phyloP scores from a whole-genome alignment of 2,113 vertebrate genomes.

The Miniopterus natalensis region DNA sequence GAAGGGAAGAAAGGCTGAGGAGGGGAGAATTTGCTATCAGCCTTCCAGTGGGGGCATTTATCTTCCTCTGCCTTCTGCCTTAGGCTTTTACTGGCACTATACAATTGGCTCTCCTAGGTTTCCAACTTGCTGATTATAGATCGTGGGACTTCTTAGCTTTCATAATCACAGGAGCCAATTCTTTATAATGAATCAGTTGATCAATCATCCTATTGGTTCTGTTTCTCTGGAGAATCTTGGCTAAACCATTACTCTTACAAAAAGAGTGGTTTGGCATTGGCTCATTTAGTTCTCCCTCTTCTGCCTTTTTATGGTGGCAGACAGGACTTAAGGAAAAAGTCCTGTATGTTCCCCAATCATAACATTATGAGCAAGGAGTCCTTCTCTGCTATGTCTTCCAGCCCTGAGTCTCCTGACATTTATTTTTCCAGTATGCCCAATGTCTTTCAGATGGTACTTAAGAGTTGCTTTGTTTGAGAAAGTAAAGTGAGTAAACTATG shows the following conservation, averaged over 20 bases:
- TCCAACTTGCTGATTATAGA: background rate
- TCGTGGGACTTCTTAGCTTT: background rate
- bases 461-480: background rate
- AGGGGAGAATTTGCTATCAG: background rate
- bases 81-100: background rate
- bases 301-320: background rate
- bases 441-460: background rate
- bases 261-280: background rate
- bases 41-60: background rate
- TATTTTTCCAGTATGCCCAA: background rate
- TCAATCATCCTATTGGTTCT: too few relatives aligned
- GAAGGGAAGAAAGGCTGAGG: background rate
- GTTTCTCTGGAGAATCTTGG: background rate
- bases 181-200: background rate
- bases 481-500: background rate
- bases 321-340: background rate
- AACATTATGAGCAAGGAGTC: background rate
- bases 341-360: background rate
- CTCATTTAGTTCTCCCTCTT: background rate
- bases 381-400: background rate
- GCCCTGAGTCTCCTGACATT: background rate
- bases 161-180: background rate
- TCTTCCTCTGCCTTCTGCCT: background rate
- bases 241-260: background rate
- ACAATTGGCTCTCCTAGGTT: background rate